Evolutionary conservation across 2,888 invertebrate species (phyloP), one percentile per base, ranked within the genome.

Genomic region (Steromphala cineraria): DNA sequence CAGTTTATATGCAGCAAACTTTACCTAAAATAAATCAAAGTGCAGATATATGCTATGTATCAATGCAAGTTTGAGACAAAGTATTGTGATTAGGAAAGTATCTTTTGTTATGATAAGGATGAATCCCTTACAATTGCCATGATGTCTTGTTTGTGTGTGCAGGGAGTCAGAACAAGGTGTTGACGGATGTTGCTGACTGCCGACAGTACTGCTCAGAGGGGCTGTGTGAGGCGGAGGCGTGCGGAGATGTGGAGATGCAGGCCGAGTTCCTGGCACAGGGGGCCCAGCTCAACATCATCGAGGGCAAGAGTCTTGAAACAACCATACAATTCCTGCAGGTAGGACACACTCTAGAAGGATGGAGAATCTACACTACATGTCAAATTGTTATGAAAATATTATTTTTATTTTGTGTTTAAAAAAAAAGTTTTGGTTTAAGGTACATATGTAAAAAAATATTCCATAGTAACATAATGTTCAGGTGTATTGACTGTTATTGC

Each of bases 201-300:
- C 83, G 91, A 2, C 88, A 90, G 86, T 93, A 93, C 85, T 91
- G 91, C 87, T 88, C 88, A 53, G 91, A 92, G 83, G 93, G 93
- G 74, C 87, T 93, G 75, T 87, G 89, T 78, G 93, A 93, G 83
- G 88, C 93, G 8, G 92, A 92, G 83, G 90, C 91, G 15, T 90
- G 90, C 79, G 91, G 91, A 0, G 92, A 93, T 82, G 80, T 86
- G 15, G 93, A 93, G 84, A 88, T 89, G 81, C 91, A 92, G 85
- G 92, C 93, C 1, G 91, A 92, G 82, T 93, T 93, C 86, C 84
- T 91, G 19, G 78, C 90, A 13, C 89, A 89, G 53, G 91, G 89
- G 10, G 92, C 90, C 10, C 82, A 87, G 52, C 89, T 92, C 5
- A 91, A 92, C 81, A 89, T 92, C 24, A 86, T 91, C 19, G 92